Percentiles rank a stretch among this genome's conserved stretches.
Evolutionary conservation across 2,888 invertebrate species (phyloP).

Genomic region (Tolmerus cingulatus): DNA sequence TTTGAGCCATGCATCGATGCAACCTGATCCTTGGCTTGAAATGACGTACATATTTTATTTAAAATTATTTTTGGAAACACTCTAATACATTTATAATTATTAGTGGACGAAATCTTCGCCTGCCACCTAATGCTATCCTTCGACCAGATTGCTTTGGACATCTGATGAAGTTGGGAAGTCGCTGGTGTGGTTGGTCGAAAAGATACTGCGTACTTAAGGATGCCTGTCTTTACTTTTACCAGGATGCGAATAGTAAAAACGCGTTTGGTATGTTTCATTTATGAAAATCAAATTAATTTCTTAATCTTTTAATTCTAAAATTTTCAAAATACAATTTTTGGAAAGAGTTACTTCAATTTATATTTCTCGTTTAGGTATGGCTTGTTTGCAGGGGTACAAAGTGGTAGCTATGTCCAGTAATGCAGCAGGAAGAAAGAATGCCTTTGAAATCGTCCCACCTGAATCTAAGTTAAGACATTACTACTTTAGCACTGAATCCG

Average conservation of each 20-base stretch:
- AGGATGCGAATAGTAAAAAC: conserved; percentile 83
- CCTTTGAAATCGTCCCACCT: conserved; percentile 90
- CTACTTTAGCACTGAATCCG: conserved; percentile 92
- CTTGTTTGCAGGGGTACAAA: conserved; percentile 89
- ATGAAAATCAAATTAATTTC: too few relatives aligned
- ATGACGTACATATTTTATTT: conserved; percentile 54
- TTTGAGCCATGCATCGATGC: conserved; percentile 79
- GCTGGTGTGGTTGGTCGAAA: conserved; percentile 89
- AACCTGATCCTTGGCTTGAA: conserved; percentile 76
- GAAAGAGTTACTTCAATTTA: background rate
- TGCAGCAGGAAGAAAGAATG: conserved; percentile 87
- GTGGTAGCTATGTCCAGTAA: conserved; percentile 79
- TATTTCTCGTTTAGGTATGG: conserved; percentile 73
- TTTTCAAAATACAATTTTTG: too few relatives aligned
- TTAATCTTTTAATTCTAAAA: too few relatives aligned
- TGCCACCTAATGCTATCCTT: conserved; percentile 80
- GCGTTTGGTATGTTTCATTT: conserved; percentile 76
- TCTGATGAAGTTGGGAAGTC: conserved; percentile 84
- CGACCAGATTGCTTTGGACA: conserved; percentile 94
- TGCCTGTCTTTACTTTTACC: conserved; percentile 93
- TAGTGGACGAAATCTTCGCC: conserved; percentile 80
- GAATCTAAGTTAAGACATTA: conserved; percentile 87
- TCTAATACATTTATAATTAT: background rate
- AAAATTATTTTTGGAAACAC: background rate
- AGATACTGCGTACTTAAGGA: conserved; percentile 95